Evolutionary conservation across 2,113 vertebrate genomes (phyloP).

Genomic region (Naja naja): DNA sequence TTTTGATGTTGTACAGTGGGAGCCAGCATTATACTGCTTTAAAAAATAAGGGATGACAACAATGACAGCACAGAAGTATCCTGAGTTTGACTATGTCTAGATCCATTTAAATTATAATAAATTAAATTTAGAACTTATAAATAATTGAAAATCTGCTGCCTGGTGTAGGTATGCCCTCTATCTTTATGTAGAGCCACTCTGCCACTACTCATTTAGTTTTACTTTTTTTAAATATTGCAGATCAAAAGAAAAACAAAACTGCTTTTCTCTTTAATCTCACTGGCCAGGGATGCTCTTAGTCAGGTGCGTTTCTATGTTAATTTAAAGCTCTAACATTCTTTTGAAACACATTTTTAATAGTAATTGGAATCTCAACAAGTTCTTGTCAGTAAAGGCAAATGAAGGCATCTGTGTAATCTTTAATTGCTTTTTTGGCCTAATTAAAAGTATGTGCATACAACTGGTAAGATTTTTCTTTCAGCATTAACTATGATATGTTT

Average conservation of each 20-base stretch:
- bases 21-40: background rate
- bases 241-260: background rate
- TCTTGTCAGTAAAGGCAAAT: constrained; percentile 20
- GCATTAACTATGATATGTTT: background rate
- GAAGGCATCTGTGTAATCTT: constrained; percentile 23
- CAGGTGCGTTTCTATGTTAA: constrained; percentile 9
- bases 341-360: constrained; percentile 20
- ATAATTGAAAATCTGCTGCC: background rate
- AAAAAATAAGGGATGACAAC: background rate
- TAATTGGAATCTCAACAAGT: constrained; percentile 36
- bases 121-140: background rate
- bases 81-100: background rate
- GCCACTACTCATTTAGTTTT: background rate
- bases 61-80: background rate
- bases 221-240: background rate
- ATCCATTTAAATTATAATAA: background rate
- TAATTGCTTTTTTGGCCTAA: constrained; percentile 29
- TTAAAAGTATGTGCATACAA: constrained; percentile 34
- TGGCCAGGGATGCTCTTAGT: constrained; percentile 5
- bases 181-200: background rate
- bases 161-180: background rate
- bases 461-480: constrained; percentile 27
- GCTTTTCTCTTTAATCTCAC: background rate
- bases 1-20: background rate
- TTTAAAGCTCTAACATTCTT: constrained; percentile 9